These are phyloP conservation scores for Thaumatotibia leucotreta DNA, from an alignment of 1,140 invertebrate genomes.

Conservation along the genomic window DNA sequence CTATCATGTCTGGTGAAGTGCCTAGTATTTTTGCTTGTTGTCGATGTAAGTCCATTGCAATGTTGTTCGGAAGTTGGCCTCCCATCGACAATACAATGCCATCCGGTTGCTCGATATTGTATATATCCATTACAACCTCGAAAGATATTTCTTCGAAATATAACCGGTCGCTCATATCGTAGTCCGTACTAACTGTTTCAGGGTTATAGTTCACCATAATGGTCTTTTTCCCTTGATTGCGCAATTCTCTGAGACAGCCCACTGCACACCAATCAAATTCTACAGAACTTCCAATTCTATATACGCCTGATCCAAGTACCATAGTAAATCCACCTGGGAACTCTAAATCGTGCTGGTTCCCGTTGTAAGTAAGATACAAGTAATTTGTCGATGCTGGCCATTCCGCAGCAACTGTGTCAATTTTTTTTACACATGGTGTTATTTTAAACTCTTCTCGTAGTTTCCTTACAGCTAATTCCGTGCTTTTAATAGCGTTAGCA, in stretches of 20 bases:
- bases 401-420: conserved; percentile 99
- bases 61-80: conserved; percentile 99
- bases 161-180: conserved; percentile 98
- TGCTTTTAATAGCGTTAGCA: conserved; percentile 90
- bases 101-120: conserved; percentile 93
- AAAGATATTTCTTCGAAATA: conserved; percentile 99
- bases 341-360: conserved; percentile 88
- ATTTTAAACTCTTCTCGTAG: conserved; percentile 85
- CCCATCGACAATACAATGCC: conserved; percentile 99
- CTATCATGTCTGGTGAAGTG: conserved; percentile 96
- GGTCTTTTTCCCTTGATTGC: conserved; percentile 89
- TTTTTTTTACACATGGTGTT: conserved; percentile 96
- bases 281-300: conserved; percentile 98
- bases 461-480: conserved; percentile 87
- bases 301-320: conserved; percentile 97
- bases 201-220: conserved; percentile 99
- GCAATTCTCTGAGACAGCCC: conserved; percentile 94
- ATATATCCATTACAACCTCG: conserved; percentile 99
- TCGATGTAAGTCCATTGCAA: conserved; percentile 96
- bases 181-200: conserved; percentile 99
- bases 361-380: conserved; percentile 98
- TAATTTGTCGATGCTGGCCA: conserved; percentile 99
- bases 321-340: conserved; percentile 89
- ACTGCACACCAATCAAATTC: conserved; percentile 99
- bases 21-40: conserved; percentile 90